Evolutionary conservation across 2,113 vertebrate species (phyloP).

Genomic region (Gila orcuttii): DNA sequence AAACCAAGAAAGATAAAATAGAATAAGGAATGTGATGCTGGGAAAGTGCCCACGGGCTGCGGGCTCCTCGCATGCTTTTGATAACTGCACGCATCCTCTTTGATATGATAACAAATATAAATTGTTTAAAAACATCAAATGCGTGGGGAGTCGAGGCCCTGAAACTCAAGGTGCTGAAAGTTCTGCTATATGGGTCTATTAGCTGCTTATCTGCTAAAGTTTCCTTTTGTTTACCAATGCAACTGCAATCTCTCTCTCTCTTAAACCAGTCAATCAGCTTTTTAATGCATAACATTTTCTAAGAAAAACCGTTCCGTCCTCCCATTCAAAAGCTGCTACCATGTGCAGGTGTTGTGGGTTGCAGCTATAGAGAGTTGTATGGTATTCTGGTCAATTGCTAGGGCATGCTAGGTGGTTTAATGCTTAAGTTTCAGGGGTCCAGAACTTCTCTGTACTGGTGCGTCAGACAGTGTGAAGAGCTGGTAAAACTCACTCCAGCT

Average conservation of each 20-base stretch:
- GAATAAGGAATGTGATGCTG: slow-evolving; percentile 93
- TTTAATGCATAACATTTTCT: not conserved
- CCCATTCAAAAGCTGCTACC: not conserved
- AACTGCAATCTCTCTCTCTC: not conserved
- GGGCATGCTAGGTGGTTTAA: not conserved
- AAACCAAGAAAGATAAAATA: slow-evolving; percentile 97
- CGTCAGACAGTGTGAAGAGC: not conserved
- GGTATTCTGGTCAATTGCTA: not conserved
- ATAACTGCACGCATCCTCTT: slow-evolving; percentile 92
- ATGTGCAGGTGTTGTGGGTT: too few species aligned
- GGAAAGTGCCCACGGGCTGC: slow-evolving; percentile 85
- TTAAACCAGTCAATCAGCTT: not conserved
- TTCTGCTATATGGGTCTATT: not conserved
- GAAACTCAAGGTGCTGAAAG: slow-evolving; percentile 69
- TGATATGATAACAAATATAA: slow-evolving; percentile 99
- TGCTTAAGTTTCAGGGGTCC: not conserved
- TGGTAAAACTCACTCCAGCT: slow-evolving; percentile 45
- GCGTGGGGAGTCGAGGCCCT: slow-evolving; percentile 78
- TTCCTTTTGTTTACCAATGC: not conserved
- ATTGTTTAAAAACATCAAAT: slow-evolving; percentile 98
- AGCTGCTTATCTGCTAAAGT: not conserved
- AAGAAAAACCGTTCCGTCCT: not conserved
- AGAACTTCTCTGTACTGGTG: not conserved
- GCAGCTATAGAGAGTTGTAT: not conserved
- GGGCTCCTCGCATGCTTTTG: slow-evolving; percentile 87